Evolutionary conservation across 2,888 invertebrate genomes (phyloP).

Genomic region (Ethmia dodecea): DNA sequence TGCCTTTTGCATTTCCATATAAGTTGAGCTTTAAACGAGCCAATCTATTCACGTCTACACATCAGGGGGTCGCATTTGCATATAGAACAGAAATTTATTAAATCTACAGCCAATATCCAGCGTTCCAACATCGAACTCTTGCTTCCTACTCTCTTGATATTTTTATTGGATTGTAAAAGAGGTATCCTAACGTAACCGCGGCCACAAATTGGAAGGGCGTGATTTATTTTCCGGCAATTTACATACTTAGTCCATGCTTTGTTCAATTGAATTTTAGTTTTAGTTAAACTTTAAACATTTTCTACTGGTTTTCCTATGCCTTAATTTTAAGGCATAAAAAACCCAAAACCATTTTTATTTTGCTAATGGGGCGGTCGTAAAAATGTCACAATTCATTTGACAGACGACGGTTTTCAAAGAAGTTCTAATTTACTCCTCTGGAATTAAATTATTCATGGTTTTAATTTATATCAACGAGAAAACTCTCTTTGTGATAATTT

Average conservation of each 20-base stretch:
- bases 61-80: conserved; percentile 77
- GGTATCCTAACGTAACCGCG: conserved; percentile 28
- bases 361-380: conserved; percentile 42
- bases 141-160: conserved; percentile 58
- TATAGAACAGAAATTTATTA: conserved; percentile 78
- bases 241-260: conserved; percentile 5
- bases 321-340: no score
- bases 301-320: no score
- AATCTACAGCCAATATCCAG: conserved; percentile 77
- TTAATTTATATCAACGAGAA: conserved; percentile 37
- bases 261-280: conserved; percentile 4
- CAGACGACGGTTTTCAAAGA: conserved; percentile 45
- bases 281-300: not conserved
- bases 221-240: conserved; percentile 16
- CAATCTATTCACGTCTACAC: conserved; percentile 79
- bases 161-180: conserved; percentile 57
- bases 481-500: conserved; percentile 10
- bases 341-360: conserved; percentile 36
- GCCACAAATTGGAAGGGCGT: conserved; percentile 17
- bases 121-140: conserved; percentile 72
- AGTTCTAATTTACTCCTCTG: conserved; percentile 38
- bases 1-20: conserved; percentile 77
- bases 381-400: conserved; percentile 53
- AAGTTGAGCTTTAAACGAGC: conserved; percentile 78
- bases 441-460: conserved; percentile 41